phyloP scores from a whole-genome alignment of 2,797 vertebrate genomes.

The Xenentodon cancila region DNA sequence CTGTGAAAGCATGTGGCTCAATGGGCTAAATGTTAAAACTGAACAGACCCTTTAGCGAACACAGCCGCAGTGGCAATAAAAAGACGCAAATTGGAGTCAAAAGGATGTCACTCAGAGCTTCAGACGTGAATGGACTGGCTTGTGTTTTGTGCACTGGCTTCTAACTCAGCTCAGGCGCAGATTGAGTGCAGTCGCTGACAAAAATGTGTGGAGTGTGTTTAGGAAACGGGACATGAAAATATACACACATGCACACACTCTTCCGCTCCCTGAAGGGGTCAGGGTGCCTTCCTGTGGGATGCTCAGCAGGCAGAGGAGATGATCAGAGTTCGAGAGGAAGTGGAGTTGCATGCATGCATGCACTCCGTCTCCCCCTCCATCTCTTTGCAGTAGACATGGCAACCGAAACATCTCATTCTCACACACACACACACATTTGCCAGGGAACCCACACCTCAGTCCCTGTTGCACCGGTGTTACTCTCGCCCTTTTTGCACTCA shows the following conservation, averaged over 20 bases:
- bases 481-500: constrained; percentile 75
- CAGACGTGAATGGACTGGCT: constrained; percentile 19
- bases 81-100: constrained; percentile 14
- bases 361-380: background rate
- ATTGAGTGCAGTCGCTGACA: background rate
- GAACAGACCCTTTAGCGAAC: constrained; percentile 11
- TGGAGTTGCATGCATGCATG: constrained; percentile 4
- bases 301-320: constrained; percentile 41
- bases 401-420: constrained; percentile 19
- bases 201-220: constrained; percentile 12
- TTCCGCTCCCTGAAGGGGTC: constrained; percentile 18
- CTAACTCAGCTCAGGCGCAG: constrained; percentile 5
- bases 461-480: constrained; percentile 60
- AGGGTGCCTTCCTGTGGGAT: constrained; percentile 56
- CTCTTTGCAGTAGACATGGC: constrained; percentile 11
- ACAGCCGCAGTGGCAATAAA: constrained; percentile 32
- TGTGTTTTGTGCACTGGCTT: background rate
- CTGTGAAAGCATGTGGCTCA: constrained; percentile 66
- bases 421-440: constrained; percentile 15
- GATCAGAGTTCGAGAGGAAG: constrained; percentile 52
- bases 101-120: constrained; percentile 17
- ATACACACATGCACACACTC: constrained; percentile 12
- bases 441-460: constrained; percentile 55
- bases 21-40: constrained; percentile 43
- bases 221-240: constrained; percentile 11